Evolutionary conservation across 2,797 vertebrate species (phyloP).

Genomic region (Spondyliosoma cantharus): DNA sequence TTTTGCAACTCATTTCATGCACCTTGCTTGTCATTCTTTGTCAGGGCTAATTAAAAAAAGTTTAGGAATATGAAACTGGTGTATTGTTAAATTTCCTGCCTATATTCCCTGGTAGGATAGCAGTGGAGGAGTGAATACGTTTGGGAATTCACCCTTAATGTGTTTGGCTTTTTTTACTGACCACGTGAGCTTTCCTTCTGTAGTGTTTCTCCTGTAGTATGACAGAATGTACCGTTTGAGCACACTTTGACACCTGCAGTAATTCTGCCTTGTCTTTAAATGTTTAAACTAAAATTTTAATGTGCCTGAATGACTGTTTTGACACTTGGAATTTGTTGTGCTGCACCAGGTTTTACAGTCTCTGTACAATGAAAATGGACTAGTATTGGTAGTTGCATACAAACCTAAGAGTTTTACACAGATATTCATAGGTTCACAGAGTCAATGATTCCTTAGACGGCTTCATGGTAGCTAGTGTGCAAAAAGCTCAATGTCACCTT

Average conservation of each 20-base stretch:
- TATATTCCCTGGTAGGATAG: background rate
- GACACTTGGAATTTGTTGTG: constrained; percentile 32
- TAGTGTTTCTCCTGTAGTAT: constrained; percentile 12
- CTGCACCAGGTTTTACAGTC: constrained; percentile 39
- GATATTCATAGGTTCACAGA: constrained; percentile 5
- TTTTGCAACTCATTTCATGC: background rate
- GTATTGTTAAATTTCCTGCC: background rate
- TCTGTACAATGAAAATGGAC: background rate
- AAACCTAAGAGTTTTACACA: constrained; percentile 9
- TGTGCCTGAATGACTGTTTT: constrained; percentile 45
- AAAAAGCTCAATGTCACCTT: constrained; percentile 52
- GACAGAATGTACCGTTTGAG: constrained; percentile 1
- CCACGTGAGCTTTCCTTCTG: background rate
- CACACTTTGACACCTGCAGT: constrained; percentile 9
- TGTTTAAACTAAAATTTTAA: constrained; percentile 28
- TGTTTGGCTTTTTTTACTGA: background rate
- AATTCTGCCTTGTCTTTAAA: constrained; percentile 22
- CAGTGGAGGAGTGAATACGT: background rate
- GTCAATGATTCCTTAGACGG: background rate
- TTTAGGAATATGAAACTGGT: background rate
- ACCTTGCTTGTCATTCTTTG: background rate
- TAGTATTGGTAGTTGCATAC: background rate
- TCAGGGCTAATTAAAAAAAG: background rate
- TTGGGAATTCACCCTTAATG: background rate
- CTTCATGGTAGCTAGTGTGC: constrained; percentile 36